phyloP scores from a whole-genome alignment of 2,888 invertebrate species.

The Acholoe squamosa region DNA sequence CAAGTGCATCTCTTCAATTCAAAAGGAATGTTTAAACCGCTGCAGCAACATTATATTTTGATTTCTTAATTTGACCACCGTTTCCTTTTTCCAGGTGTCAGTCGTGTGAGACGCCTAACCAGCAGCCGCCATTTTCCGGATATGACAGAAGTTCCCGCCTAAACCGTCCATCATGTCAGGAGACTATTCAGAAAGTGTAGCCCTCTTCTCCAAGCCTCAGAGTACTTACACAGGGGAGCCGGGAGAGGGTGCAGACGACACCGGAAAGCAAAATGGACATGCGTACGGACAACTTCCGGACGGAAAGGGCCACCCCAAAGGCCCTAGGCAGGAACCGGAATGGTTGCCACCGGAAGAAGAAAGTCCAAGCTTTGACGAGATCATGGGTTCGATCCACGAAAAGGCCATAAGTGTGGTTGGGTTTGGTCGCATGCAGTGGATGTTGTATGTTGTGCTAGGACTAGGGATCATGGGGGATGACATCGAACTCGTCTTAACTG shows the following conservation, averaged over 20 bases:
- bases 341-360: conserved; percentile 30
- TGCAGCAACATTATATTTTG: too few species aligned
- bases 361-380: conserved; percentile 58
- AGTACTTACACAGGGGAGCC: conserved; percentile 41
- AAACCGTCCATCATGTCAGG: conserved; percentile 46
- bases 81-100: neutral
- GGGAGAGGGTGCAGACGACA: neutral
- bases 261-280: neutral
- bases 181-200: conserved; percentile 57
- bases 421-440: conserved; percentile 68
- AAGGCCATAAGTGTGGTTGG: conserved; percentile 64
- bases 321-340: neutral
- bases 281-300: neutral
- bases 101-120: neutral
- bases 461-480: conserved; percentile 67
- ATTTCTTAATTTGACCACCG: too few species aligned
- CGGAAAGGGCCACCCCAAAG: neutral
- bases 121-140: neutral
- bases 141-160: neutral
- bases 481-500: conserved; percentile 66
- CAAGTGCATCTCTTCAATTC: too few species aligned
- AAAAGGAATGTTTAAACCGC: too few species aligned
- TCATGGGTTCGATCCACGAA: conserved; percentile 58
- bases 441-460: conserved; percentile 66
- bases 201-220: conserved; percentile 59